A percentile compares a stretch with the other conserved stretches of the same genome.
Conservation (phyloP, 2,888 invertebrate genomes). For the Troides aeacus region DNA sequence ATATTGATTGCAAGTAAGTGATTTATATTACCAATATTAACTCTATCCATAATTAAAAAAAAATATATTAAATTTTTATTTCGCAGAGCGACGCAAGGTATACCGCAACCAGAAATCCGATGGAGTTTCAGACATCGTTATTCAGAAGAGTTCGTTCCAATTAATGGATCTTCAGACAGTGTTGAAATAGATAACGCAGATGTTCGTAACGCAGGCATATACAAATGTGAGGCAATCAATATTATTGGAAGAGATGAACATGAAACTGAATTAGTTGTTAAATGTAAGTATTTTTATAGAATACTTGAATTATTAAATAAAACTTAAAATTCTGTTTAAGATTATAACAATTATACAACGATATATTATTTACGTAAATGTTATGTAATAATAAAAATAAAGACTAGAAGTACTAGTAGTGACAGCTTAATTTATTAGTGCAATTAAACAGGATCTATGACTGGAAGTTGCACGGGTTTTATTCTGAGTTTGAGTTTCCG, state of each 20-base stretch:
- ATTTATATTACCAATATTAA: not conserved
- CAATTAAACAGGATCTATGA: no score
- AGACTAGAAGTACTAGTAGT: no score
- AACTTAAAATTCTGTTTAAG: no score
- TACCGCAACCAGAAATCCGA: slow-evolving; percentile 28
- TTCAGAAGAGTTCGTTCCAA: slow-evolving; percentile 13
- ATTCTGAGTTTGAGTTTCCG: no score
- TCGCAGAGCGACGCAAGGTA: slow-evolving; percentile 13
- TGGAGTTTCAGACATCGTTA: slow-evolving; percentile 41
- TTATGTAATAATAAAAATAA: no score
- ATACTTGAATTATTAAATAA: not conserved
- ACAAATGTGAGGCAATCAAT: slow-evolving; percentile 46
- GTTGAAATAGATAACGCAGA: slow-evolving; percentile 34
- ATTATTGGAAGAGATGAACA: slow-evolving; percentile 40
- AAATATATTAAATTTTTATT: not conserved
- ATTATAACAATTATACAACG: no score
- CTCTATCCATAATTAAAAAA: not conserved
- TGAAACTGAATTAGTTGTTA: slow-evolving; percentile 40
- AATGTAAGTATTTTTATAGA: slow-evolving; percentile 43
- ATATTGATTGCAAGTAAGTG: slow-evolving; percentile 47
- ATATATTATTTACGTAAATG: no score
- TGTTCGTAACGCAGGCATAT: slow-evolving; percentile 38
- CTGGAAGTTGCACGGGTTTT: no score
- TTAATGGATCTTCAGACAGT: slow-evolving; percentile 29
- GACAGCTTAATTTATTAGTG: no score